Percentiles rank a stretch among this genome's conserved stretches.
Evolutionary conservation across 2,888 invertebrate genomes (phyloP).

Genomic region (Phytoseiulus persimilis): DNA sequence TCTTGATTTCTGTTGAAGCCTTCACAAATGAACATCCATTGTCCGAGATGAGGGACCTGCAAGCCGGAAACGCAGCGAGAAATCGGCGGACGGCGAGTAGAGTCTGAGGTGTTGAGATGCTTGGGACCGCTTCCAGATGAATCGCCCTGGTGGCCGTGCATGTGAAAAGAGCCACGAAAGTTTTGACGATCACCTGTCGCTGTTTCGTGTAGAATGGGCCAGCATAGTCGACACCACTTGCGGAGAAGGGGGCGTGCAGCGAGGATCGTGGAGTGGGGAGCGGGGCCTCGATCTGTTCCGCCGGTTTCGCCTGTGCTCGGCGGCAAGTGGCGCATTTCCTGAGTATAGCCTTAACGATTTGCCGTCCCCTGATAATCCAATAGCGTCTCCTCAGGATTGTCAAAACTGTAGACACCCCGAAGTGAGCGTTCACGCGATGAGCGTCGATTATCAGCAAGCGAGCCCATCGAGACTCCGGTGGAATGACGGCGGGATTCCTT

Average conservation of each 20-base stretch:
- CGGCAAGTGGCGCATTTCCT: neutral
- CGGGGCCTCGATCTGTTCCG: neutral
- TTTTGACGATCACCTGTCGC: neutral
- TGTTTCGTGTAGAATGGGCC: neutral
- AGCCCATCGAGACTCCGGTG: neutral
- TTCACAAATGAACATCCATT: neutral
- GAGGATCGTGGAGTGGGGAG: neutral
- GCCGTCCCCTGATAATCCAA: neutral
- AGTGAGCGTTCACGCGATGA: neutral
- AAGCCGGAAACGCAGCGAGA: neutral
- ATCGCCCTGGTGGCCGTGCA: neutral
- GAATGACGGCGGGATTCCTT: neutral
- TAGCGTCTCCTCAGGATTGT: neutral
- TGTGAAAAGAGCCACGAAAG: neutral
- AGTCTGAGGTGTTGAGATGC: neutral
- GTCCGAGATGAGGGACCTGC: neutral
- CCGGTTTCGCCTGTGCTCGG: neutral
- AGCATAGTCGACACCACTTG: neutral
- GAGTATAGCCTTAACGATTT: neutral
- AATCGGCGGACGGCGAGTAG: neutral
- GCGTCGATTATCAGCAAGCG: neutral
- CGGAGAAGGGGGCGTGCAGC: neutral
- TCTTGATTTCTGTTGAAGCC: neutral
- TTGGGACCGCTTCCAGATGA: neutral
- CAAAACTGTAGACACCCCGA: neutral